Conservation (phyloP, 1,140 invertebrate genomes). For the Panagrolaimus sp. region DNA sequence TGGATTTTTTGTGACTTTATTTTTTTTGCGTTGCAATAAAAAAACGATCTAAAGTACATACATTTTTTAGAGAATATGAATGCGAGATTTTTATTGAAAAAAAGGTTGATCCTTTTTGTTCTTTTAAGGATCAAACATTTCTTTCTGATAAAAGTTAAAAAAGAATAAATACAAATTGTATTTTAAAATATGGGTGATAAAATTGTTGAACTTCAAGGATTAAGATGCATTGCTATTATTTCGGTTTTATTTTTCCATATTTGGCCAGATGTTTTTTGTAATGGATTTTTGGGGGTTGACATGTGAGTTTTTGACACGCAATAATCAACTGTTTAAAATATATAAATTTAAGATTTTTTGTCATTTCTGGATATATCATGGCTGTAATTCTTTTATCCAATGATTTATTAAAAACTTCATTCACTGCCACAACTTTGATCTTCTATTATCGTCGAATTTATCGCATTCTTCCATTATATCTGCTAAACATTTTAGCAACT, state of each 20-base stretch:
- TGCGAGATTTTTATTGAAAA: too few relatives aligned
- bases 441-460: conserved; percentile 7
- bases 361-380: conserved; percentile 1
- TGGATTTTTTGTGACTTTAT: too few relatives aligned
- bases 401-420: neutral
- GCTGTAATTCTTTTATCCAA: neutral
- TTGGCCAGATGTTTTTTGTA: conserved; percentile 20
- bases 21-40: too few relatives aligned
- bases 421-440: neutral
- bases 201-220: conserved; percentile 19
- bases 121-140: too few relatives aligned
- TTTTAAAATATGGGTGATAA: too few relatives aligned
- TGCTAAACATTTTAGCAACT: neutral
- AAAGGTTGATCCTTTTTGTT: too few relatives aligned
- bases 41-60: too few relatives aligned
- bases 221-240: conserved; percentile 25
- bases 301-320: conserved; percentile 17
- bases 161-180: too few relatives aligned
- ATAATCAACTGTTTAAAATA: neutral
- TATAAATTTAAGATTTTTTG: neutral
- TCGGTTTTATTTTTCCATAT: conserved; percentile 27
- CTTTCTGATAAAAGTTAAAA: too few relatives aligned
- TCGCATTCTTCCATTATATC: neutral
- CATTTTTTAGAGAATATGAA: too few relatives aligned
- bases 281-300: conserved; percentile 31